Base-by-base conservation (phyloP, 2,797 vertebrate species). In the Malacoctenus gilli region DNA sequence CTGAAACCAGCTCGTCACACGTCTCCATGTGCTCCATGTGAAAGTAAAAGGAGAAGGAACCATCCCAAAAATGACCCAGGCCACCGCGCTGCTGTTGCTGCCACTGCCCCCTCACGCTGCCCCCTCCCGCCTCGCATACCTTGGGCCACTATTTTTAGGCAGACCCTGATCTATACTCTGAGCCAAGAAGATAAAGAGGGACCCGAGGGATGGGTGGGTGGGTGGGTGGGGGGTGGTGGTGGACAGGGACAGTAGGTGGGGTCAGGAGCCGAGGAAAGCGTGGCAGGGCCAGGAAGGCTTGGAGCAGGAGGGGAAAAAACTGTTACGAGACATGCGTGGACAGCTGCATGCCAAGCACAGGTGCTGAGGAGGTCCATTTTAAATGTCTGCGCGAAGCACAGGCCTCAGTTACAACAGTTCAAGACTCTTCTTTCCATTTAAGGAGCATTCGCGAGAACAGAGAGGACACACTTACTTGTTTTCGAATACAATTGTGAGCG, bases 401-500 rank as follows among this genome's bases (percentile, higher is more conserved):
- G n/a, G n/a, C n/a, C n/a, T n/a, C 20, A 18, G 15, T 58, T 42
- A 62, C 32, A 22, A n/a, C 19, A 2, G 31, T 18, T 68, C 23
- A 40, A 30, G 11, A 32, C 31, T 40, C 0, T 38, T 53, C 41
- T 9, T 3, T 16, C n/a, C 2, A 15, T 25, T 2, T 41, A 18
- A 7, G 1, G 4, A 5, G 9, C 8, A 38, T 8, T 21, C 13
- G 22, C 23, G 12, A n/a, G n/a, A n/a, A 31, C 11, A 46, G 20
- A 52, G n/a, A 65, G 6, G 14, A 11, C 5, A 54, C 43, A 91
- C 95, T 94, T 93, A 97, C 95, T 96, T 97, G 93, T 97, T 96
- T 90, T 95, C 95, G 85, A 96, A 97, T 69, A 93, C 92, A 75
- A 96, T 95, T 56, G 94, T 95, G 82, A 97, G 93, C 0, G 95